phyloP scores from a whole-genome alignment of 2,113 vertebrate genomes.

The Felis catus region DNA sequence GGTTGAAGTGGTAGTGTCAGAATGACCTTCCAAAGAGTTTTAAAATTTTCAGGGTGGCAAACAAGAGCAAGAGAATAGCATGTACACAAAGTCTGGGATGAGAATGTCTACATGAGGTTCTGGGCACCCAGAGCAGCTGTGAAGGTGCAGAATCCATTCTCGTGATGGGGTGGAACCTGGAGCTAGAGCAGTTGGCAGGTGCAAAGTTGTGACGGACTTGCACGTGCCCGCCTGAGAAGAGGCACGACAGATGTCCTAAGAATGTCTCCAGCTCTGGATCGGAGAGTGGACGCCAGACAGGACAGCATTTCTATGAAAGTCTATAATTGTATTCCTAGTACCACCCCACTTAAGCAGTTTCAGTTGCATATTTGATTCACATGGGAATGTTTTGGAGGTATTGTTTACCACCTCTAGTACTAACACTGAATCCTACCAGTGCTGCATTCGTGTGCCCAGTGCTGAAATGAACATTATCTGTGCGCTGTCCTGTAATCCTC shows the following conservation, averaged over 20 bases:
- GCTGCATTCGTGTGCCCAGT: background rate
- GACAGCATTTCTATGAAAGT: background rate
- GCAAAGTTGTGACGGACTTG: no score
- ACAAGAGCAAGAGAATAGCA: background rate
- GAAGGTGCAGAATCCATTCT: background rate
- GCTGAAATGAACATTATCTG: fast-evolving
- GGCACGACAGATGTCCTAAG: fast-evolving
- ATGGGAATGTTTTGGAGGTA: background rate
- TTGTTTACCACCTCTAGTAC: background rate
- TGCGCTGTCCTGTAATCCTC: background rate
- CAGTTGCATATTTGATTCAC: background rate
- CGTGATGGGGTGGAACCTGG: background rate
- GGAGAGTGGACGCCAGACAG: background rate
- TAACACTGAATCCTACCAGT: background rate
- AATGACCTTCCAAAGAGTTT: background rate
- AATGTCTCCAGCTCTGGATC: background rate
- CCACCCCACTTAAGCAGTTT: background rate
- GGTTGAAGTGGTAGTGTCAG: background rate
- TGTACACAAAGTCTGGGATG: background rate
- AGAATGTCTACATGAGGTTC: background rate
- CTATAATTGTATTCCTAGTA: background rate
- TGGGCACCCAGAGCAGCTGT: background rate
- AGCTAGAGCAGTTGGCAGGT: background rate
- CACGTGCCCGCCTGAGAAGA: background rate
- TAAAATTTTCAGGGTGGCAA: background rate